Conservation (phyloP, 2,888 invertebrate genomes). For the Phaedon cochleariae region DNA sequence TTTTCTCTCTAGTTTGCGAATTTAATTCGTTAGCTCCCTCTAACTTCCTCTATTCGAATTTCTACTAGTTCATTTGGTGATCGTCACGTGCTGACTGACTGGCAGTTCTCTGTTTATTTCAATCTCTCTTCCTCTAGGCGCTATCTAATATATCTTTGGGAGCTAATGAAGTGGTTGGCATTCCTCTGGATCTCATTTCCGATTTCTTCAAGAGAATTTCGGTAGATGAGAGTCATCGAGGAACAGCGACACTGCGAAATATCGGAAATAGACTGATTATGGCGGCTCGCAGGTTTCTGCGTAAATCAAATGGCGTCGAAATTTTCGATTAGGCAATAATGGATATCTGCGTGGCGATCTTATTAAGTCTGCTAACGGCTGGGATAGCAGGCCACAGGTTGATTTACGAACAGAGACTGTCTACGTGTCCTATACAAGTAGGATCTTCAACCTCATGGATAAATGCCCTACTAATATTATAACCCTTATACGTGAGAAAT, state of each 20-base stretch:
- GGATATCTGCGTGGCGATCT: slow-evolving; percentile 21
- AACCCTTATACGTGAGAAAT: no score
- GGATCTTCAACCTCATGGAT: no score
- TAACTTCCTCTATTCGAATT: no score
- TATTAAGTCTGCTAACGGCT: background rate
- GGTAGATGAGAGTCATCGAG: background rate
- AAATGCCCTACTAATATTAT: no score
- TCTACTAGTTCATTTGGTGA: no score
- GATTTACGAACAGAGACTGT: background rate
- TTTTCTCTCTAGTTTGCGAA: no score
- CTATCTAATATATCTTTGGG: no score
- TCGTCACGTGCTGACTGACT: no score
- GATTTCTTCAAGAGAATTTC: background rate
- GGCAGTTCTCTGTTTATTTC: no score
- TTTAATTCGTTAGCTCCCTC: no score
- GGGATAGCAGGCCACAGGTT: background rate
- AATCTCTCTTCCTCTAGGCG: no score
- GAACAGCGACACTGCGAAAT: slow-evolving; percentile 11
- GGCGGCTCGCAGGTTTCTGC: slow-evolving; percentile 46
- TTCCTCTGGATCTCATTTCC: background rate
- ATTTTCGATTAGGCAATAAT: slow-evolving; percentile 33
- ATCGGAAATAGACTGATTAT: slow-evolving; percentile 51
- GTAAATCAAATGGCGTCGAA: slow-evolving; percentile 47
- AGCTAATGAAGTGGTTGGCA: background rate
- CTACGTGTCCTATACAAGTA: no score